Conservation (phyloP, 2,113 vertebrate genomes). For the Echinops telfairi region DNA sequence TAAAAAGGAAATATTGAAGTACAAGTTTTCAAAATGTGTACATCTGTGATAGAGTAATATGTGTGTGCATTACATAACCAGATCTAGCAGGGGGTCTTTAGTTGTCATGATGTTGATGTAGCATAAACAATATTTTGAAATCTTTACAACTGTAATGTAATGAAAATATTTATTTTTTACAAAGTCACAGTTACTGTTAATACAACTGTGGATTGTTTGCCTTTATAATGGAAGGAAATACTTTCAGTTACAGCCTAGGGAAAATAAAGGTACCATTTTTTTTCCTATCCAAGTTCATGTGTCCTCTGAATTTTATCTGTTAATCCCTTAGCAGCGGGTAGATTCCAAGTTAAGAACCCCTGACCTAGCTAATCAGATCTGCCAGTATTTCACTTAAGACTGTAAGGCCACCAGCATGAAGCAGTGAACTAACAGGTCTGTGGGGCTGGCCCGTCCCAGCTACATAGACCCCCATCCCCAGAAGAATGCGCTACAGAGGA, state of each 20-base stretch:
- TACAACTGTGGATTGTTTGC: neutral
- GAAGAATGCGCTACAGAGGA: no score
- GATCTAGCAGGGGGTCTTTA: neutral
- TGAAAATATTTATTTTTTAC: neutral
- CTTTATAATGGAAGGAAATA: conserved; percentile 43
- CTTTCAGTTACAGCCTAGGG: conserved; percentile 26
- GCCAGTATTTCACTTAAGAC: neutral
- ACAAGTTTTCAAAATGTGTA: neutral
- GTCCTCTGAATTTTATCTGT: neutral
- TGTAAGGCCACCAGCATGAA: neutral
- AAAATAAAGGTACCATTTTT: neutral
- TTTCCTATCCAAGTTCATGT: neutral
- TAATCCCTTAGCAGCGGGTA: neutral
- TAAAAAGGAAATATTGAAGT: conserved; percentile 41
- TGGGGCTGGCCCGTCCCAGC: no score
- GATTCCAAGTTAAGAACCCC: neutral
- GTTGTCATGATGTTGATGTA: neutral
- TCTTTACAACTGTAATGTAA: neutral
- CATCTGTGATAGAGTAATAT: neutral
- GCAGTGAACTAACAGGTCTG: no score
- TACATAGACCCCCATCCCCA: no score
- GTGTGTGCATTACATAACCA: neutral
- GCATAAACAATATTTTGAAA: neutral
- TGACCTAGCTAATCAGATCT: neutral
- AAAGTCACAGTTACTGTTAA: neutral